Evolutionary conservation across 2,888 invertebrate genomes (phyloP).

Genomic region (Diplazon laetatorius): DNA sequence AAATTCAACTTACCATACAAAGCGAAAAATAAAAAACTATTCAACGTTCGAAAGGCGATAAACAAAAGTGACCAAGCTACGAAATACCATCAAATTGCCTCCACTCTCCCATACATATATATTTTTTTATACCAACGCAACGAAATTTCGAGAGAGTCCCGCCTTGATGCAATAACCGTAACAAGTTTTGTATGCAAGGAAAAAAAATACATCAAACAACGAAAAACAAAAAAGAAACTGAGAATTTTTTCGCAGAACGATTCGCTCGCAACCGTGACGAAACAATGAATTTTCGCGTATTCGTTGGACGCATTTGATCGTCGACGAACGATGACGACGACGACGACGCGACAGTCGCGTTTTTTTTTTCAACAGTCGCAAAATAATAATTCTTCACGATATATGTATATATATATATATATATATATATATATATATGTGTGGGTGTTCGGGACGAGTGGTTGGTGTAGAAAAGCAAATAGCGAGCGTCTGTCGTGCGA

Average conservation of each 20-base stretch:
- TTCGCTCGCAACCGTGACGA: not conserved
- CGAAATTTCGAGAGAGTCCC: not conserved
- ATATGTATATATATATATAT: too few relatives aligned
- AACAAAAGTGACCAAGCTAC: slow-evolving; percentile 72
- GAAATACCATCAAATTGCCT: slow-evolving; percentile 77
- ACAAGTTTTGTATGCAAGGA: too few relatives aligned
- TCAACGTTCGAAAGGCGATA: slow-evolving; percentile 40
- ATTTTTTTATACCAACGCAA: slow-evolving; percentile 15
- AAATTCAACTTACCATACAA: slow-evolving; percentile 25
- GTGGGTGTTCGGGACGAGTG: not conserved
- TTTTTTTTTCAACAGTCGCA: slow-evolving; percentile 23
- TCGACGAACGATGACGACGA: slow-evolving; percentile 18
- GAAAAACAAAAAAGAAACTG: not conserved
- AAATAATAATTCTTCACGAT: slow-evolving; percentile 56
- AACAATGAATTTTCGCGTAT: slow-evolving; percentile 35
- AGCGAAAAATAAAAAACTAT: slow-evolving; percentile 13
- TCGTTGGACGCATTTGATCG: slow-evolving; percentile 32
- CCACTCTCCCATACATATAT: slow-evolving; percentile 71
- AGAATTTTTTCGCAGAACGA: not conserved
- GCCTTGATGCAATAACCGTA: slow-evolving; percentile 11
- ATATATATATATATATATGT: too few relatives aligned
- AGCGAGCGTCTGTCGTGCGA: slow-evolving; percentile 58
- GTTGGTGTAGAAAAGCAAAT: slow-evolving; percentile 57
- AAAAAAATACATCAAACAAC: not conserved
- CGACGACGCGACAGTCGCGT: slow-evolving; percentile 9